Conservation (phyloP, 2,797 vertebrate species). For the Falco concolor region DNA sequence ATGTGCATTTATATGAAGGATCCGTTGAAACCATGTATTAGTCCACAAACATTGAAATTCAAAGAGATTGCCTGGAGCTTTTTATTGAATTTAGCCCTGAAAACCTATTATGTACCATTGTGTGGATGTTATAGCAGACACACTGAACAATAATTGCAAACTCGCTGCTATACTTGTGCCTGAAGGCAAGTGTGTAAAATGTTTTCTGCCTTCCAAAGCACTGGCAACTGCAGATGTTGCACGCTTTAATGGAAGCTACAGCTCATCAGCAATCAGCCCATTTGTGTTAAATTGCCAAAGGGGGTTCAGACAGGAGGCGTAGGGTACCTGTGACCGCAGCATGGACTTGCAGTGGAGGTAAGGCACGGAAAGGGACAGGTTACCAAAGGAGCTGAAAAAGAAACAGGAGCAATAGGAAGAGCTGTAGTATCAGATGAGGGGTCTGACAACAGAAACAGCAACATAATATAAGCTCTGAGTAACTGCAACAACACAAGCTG, state of each 20-base stretch:
- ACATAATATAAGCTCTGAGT: not conserved
- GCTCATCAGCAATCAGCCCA: not conserved
- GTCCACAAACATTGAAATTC: not conserved
- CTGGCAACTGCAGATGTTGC: not conserved
- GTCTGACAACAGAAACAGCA: conserved; percentile 8
- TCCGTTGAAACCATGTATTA: not conserved
- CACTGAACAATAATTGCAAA: not conserved
- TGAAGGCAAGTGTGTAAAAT: not conserved
- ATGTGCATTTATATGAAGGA: not conserved
- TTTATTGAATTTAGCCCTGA: not conserved
- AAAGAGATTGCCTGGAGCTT: not conserved
- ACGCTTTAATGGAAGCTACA: not conserved
- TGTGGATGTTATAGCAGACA: not conserved
- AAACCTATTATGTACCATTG: not conserved
- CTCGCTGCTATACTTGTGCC: not conserved
- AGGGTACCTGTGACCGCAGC: not conserved
- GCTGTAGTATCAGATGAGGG: not conserved
- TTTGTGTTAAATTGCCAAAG: not conserved
- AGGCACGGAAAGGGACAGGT: not conserved
- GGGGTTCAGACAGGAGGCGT: not conserved
- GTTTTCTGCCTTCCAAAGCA: not conserved
- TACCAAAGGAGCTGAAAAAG: not conserved
- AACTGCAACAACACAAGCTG: not conserved
- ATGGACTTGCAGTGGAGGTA: not conserved
- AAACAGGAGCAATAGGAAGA: not conserved